Evolutionary conservation across 2,113 vertebrate genomes (phyloP).

Genomic region (Pelmatolapia mariae): DNA sequence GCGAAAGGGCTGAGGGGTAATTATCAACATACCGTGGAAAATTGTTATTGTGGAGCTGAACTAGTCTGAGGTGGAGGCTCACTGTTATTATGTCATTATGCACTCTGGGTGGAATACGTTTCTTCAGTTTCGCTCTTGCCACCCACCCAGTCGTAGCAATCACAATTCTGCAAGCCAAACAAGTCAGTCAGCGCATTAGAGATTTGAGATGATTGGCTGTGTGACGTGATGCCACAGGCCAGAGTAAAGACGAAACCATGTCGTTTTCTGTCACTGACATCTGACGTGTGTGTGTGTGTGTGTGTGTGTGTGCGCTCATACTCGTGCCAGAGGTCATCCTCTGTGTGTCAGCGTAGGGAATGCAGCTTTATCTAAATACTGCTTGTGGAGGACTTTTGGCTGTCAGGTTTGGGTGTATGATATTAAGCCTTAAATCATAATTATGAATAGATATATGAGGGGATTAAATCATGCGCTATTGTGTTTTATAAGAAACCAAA

Average conservation of each 20-base stretch:
- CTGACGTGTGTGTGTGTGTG: background rate
- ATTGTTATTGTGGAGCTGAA: conserved; percentile 38
- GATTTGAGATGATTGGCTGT: conserved; percentile 22
- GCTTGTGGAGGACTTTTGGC: background rate
- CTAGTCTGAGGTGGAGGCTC: conserved; percentile 36
- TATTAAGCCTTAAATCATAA: background rate
- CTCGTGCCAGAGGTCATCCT: background rate
- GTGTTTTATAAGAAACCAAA: background rate
- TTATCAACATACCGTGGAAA: conserved; percentile 13
- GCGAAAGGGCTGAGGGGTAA: background rate
- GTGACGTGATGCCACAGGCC: background rate
- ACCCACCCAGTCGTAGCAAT: conserved; percentile 8
- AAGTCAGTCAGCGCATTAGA: conserved; percentile 28
- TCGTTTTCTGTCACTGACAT: background rate
- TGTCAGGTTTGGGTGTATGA: background rate
- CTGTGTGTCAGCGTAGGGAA: background rate
- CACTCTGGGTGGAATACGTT: conserved; percentile 34
- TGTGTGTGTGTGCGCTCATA: background rate
- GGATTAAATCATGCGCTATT: background rate
- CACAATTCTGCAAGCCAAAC: conserved; percentile 7
- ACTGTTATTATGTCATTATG: conserved; percentile 52
- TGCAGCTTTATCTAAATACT: background rate
- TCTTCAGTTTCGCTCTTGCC: background rate
- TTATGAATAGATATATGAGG: background rate
- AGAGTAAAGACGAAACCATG: conserved; percentile 13